phyloP scores from a whole-genome alignment of 2,888 invertebrate species.

The Melanostoma mellinum region DNA sequence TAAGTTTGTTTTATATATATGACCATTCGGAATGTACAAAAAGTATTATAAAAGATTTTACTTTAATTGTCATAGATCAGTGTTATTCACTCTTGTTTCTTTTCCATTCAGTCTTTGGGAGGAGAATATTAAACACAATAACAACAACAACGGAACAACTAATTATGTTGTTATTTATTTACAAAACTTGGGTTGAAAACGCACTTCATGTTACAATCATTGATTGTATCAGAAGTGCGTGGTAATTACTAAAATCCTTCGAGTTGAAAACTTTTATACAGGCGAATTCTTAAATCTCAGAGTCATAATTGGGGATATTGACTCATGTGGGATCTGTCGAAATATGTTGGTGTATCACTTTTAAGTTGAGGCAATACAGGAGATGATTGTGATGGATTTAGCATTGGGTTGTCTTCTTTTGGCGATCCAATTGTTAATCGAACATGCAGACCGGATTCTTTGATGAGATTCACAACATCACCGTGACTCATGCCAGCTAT shows the following conservation, averaged over 20 bases:
- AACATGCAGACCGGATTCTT: conserved; percentile 96
- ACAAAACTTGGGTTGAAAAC: conserved; percentile 35
- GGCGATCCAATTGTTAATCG: conserved; percentile 88
- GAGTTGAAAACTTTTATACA: conserved; percentile 80
- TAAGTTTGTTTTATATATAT: not conserved
- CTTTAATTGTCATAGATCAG: conserved; percentile 24
- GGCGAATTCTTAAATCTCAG: conserved; percentile 81
- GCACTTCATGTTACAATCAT: conserved; percentile 39
- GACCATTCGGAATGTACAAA: conserved; percentile 21
- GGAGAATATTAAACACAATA: conserved; percentile 46
- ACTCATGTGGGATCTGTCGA: conserved; percentile 75
- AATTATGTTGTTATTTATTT: conserved; percentile 40
- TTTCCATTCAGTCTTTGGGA: conserved; percentile 68
- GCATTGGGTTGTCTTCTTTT: conserved; percentile 77
- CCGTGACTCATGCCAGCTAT: conserved; percentile 96
- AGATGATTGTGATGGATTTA: conserved; percentile 76
- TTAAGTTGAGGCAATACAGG: conserved; percentile 72
- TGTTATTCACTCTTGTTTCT: conserved; percentile 37
- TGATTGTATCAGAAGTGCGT: conserved; percentile 47
- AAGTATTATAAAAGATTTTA: conserved; percentile 27
- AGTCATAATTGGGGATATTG: conserved; percentile 82
- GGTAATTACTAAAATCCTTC: conserved; percentile 71
- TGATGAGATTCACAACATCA: conserved; percentile 98
- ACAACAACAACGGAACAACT: conserved; percentile 31
- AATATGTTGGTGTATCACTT: conserved; percentile 74